A percentile compares a stretch with the other conserved stretches of the same genome.
Evolutionary conservation across 2,797 vertebrate genomes (phyloP).

Genomic region (Tolypeutes matacus): DNA sequence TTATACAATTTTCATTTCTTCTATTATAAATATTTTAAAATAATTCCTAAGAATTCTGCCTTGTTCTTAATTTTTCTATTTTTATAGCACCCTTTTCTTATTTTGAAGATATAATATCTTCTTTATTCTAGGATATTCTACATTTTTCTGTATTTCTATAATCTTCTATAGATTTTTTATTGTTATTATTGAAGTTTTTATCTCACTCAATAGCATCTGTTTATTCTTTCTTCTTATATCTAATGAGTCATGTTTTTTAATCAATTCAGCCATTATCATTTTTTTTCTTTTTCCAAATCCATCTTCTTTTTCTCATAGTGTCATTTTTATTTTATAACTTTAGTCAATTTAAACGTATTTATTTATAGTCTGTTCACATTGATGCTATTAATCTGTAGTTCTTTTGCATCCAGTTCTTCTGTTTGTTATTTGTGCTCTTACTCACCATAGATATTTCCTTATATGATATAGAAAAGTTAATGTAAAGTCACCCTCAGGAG

Average conservation of each 20-base stretch:
- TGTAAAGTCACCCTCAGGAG: background rate
- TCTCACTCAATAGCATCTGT: background rate
- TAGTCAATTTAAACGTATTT: background rate
- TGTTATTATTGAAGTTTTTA: background rate
- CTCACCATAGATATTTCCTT: background rate
- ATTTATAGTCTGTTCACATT: constrained; percentile 13
- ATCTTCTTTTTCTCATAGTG: background rate
- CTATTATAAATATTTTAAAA: background rate
- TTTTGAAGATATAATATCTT: background rate
- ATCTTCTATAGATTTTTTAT: background rate
- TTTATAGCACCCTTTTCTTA: background rate
- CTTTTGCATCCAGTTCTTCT: background rate
- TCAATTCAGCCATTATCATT: background rate
- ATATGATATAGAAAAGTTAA: background rate
- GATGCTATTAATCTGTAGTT: background rate
- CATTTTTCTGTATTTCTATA: too few relatives aligned
- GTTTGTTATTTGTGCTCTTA: background rate
- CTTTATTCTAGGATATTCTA: background rate
- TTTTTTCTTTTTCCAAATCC: background rate
- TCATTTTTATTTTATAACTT: background rate
- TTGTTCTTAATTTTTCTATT: background rate
- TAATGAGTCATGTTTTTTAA: background rate
- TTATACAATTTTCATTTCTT: background rate
- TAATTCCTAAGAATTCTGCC: background rate
- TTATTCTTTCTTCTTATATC: background rate